A percentile compares a stretch with the other conserved stretches of the same genome.
phyloP scores from a whole-genome alignment of 2,797 vertebrate genomes.

The Steatocranus sp. region DNA sequence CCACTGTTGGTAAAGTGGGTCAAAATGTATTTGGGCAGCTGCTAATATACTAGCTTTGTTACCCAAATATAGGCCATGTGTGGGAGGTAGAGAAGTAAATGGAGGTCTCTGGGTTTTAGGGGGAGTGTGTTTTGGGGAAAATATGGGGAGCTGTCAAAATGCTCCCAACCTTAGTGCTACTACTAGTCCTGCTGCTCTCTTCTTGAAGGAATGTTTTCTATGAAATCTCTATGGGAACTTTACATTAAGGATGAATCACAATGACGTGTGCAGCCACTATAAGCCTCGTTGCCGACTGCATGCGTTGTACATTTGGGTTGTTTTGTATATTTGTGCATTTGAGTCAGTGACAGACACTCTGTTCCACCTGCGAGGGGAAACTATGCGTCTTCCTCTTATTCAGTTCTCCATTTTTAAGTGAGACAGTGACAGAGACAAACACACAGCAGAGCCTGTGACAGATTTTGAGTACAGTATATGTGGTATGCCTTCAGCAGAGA shows the following conservation, averaged over 20 bases:
- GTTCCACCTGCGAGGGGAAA: neutral
- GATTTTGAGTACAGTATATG: neutral
- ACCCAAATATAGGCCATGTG: neutral
- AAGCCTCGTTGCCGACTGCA: neutral
- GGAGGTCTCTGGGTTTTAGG: neutral
- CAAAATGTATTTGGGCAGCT: neutral
- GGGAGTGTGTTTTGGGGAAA: neutral
- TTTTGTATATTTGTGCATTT: neutral
- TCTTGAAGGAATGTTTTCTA: neutral
- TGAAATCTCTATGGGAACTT: neutral
- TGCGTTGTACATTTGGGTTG: neutral
- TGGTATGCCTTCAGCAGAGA: constrained; percentile 5
- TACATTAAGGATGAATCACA: neutral
- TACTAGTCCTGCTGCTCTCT: neutral
- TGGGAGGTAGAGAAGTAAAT: neutral
- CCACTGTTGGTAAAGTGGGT: neutral
- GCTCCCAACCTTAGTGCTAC: neutral
- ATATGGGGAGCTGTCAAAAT: neutral
- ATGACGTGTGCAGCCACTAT: neutral
- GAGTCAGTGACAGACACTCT: neutral
- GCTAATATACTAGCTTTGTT: neutral
- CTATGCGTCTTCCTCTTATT: neutral
- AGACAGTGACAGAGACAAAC: neutral
- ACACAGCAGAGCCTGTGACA: neutral
- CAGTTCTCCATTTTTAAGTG: constrained; percentile 1